Conservation (phyloP, 1,140 invertebrate species). For the Apis dorsata region DNA sequence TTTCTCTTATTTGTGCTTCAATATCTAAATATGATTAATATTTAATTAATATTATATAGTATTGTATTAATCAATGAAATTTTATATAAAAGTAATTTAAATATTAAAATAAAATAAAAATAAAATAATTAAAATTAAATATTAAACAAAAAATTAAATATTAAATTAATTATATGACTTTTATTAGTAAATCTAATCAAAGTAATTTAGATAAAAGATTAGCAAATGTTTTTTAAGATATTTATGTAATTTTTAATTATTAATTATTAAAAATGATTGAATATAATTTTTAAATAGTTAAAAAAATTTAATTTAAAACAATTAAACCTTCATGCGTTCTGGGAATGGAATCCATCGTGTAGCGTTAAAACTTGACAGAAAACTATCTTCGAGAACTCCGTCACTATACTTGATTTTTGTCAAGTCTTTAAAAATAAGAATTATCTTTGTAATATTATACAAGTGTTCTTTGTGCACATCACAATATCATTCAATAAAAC, state of each 20-base stretch:
- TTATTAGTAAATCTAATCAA: neutral
- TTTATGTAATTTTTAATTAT: too few species aligned
- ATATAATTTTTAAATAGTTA: neutral
- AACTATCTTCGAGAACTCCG: neutral
- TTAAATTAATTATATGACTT: neutral
- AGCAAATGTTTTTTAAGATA: neutral
- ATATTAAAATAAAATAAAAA: neutral
- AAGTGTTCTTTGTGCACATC: neutral
- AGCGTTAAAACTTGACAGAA: slow-evolving; percentile 15
- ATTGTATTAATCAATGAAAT: neutral
- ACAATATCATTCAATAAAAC: slow-evolving; percentile 8
- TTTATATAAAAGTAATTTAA: neutral
- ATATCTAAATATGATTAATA: slow-evolving; percentile 86
- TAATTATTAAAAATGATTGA: neutral
- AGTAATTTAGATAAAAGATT: neutral
- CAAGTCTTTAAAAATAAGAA: neutral
- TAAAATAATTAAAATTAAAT: neutral
- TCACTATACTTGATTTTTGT: neutral
- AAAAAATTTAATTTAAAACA: neutral
- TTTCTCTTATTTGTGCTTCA: slow-evolving; percentile 94
- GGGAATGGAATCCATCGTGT: slow-evolving; percentile 87
- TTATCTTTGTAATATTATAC: neutral
- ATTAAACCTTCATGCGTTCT: slow-evolving; percentile 86
- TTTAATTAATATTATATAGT: slow-evolving; percentile 9
- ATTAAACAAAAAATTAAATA: neutral